phyloP scores from a whole-genome alignment of 1,140 invertebrate species.

The Agrypnia vestita region DNA sequence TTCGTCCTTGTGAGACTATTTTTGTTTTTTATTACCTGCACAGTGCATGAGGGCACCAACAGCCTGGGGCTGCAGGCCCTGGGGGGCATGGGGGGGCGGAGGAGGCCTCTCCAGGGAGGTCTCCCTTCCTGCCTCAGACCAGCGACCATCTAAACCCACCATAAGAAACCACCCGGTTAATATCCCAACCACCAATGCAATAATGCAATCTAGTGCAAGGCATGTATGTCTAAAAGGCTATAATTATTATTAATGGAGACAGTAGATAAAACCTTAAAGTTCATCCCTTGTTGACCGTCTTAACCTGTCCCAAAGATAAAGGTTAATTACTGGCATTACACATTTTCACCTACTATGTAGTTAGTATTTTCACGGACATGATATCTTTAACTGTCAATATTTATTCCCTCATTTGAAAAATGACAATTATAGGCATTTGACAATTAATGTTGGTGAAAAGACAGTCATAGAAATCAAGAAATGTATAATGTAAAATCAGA shows the following conservation, averaged over 20 bases:
- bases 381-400: too few species aligned
- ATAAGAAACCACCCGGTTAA: constrained; percentile 41
- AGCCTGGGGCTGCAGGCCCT: constrained; percentile 73
- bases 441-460: too few species aligned
- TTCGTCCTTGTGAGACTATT: background rate
- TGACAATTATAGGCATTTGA: too few species aligned
- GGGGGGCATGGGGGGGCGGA: constrained; percentile 72
- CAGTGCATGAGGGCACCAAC: constrained; percentile 89
- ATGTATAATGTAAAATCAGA: too few species aligned
- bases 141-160: constrained; percentile 66
- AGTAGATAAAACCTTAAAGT: too few species aligned
- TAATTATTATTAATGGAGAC: background rate
- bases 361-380: too few species aligned
- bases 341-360: too few species aligned
- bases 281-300: background rate
- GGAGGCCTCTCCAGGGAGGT: constrained; percentile 76
- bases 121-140: constrained; percentile 63
- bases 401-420: too few species aligned
- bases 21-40: constrained; percentile 75
- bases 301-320: too few species aligned
- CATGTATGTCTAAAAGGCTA: background rate
- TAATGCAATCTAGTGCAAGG: too few species aligned
- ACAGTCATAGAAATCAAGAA: too few species aligned
- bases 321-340: too few species aligned
- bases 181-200: constrained; percentile 49